These are phyloP conservation scores for Trogon surrucura DNA, from an alignment of 2,113 vertebrate genomes.

Conservation along the genomic window DNA sequence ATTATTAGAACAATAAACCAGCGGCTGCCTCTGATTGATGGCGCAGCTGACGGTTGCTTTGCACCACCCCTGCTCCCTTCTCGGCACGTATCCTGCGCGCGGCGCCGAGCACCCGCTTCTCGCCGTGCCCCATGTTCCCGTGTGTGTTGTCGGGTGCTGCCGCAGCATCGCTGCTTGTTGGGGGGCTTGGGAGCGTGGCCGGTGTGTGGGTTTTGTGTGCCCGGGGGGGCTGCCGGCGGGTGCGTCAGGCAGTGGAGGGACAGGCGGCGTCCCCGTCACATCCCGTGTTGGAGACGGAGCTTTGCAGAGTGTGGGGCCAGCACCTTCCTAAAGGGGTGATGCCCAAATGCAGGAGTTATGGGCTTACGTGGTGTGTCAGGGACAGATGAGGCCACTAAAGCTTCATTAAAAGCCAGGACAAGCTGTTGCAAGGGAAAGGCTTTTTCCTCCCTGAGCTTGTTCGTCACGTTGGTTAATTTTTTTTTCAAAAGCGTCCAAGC, in stretches of 20 bases:
- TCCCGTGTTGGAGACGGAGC: rapidly evolving
- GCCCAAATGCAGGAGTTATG: neutral
- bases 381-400: neutral
- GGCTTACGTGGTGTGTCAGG: neutral
- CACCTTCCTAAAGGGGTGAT: neutral
- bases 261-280: rapidly evolving
- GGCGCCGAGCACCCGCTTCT: rapidly evolving
- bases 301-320: neutral
- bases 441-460: neutral
- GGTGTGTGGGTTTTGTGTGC: rapidly evolving
- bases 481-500: neutral
- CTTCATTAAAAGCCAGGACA: neutral
- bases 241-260: neutral
- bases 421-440: neutral
- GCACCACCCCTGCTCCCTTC: neutral
- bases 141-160: rapidly evolving
- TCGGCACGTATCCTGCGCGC: rapidly evolving
- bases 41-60: neutral
- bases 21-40: neutral
- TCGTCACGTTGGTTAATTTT: neutral
- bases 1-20: neutral
- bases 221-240: neutral
- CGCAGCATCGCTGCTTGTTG: rapidly evolving
- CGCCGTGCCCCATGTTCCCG: rapidly evolving
- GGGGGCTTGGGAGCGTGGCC: rapidly evolving